Percentiles rank a stretch among this genome's conserved stretches.
phyloP scores from a whole-genome alignment of 1,140 invertebrate genomes.

The Monochamus saltuarius region DNA sequence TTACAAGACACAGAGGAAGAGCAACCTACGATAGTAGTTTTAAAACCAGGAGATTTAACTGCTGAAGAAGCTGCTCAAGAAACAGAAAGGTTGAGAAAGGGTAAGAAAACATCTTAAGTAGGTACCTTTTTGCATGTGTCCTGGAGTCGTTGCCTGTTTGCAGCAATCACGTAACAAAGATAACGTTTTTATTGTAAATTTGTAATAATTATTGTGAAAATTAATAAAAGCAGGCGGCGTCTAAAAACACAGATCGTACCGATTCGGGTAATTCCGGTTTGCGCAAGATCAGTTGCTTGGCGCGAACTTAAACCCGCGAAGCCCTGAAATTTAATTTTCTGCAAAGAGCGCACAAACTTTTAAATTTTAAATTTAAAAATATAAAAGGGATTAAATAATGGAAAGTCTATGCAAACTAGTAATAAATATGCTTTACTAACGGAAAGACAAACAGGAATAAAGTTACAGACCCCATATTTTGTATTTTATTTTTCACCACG shows the following conservation, averaged over 20 bases:
- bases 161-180: not conserved
- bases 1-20: constrained; percentile 69
- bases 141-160: constrained; percentile 2
- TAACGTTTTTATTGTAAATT: not conserved
- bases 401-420: not conserved
- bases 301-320: constrained; percentile 23
- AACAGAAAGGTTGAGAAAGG: constrained; percentile 54
- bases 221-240: not conserved
- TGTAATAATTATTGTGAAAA: not conserved
- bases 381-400: not conserved
- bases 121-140: not conserved
- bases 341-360: constrained; percentile 15
- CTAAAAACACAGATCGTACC: not conserved
- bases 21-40: constrained; percentile 79
- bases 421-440: too few species aligned
- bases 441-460: not conserved
- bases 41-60: constrained; percentile 75
- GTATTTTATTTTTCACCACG: constrained; percentile 32
- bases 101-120: constrained; percentile 40
- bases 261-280: not conserved
- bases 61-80: constrained; percentile 69
- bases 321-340: constrained; percentile 16
- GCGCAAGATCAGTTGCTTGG: constrained; percentile 10
- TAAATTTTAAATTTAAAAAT: not conserved
- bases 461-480: not conserved